Conservation (phyloP, 2,888 invertebrate genomes). For the Leptinotarsa haldemani region DNA sequence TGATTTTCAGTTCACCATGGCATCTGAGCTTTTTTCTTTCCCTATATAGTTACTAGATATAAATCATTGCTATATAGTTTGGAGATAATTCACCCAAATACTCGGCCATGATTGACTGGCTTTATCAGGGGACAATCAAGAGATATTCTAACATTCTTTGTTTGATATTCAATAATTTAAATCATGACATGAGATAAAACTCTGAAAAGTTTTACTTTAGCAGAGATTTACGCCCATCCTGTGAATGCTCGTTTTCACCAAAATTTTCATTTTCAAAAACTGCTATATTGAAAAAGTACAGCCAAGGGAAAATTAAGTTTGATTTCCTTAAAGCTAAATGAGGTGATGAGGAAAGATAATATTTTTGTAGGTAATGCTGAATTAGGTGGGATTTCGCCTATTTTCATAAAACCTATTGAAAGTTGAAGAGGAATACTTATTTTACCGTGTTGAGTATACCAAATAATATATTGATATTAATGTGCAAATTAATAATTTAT, state of each 20-base stretch:
- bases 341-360: too few species aligned
- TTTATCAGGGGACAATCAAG: conserved; percentile 12
- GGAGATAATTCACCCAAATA: neutral
- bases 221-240: too few species aligned
- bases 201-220: too few species aligned
- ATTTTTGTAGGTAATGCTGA: conserved; percentile 5
- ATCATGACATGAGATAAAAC: too few species aligned
- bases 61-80: neutral
- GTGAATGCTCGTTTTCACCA: too few species aligned
- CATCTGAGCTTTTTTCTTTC: neutral
- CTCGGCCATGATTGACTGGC: neutral
- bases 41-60: conserved; percentile 1
- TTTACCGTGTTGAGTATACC: neutral
- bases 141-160: conserved; percentile 3
- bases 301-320: too few species aligned
- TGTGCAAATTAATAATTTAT: neutral
- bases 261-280: too few species aligned
- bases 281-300: too few species aligned
- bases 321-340: too few species aligned
- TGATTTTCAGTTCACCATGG: conserved; percentile 12
- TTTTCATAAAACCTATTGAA: neutral
- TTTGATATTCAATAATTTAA: neutral
- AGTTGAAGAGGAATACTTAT: neutral
- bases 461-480: conserved; percentile 5
- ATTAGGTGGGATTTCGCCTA: neutral